Percentiles rank a stretch among this genome's conserved stretches.
Conservation (phyloP, 2,888 invertebrate genomes). For the Mythimna vitellina region DNA sequence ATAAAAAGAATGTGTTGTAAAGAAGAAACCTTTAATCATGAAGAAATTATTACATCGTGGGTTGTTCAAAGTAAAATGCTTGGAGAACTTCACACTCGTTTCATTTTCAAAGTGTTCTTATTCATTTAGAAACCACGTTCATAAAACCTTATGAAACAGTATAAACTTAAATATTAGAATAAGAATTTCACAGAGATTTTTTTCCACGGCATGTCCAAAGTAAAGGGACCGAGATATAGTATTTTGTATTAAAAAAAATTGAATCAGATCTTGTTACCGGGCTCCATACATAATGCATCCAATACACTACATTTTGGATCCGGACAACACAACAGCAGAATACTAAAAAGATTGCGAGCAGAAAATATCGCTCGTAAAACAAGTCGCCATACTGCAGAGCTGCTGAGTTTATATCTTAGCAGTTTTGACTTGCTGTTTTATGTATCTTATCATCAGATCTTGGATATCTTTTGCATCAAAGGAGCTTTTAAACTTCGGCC, state of each 20-base stretch:
- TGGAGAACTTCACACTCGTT: constrained; percentile 15
- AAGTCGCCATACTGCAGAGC: constrained; percentile 14
- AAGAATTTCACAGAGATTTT: constrained; percentile 16
- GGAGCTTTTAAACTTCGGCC: not conserved
- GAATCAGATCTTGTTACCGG: constrained; percentile 10
- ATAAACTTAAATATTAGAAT: constrained; percentile 19
- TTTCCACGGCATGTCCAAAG: not conserved
- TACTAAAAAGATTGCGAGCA: constrained; percentile 28
- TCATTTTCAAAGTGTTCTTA: constrained; percentile 9
- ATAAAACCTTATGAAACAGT: constrained; percentile 21
- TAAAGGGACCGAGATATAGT: not conserved
- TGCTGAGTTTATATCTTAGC: constrained; percentile 8
- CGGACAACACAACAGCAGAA: constrained; percentile 16
- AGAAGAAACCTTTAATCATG: constrained; percentile 8
- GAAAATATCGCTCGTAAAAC: constrained; percentile 41
- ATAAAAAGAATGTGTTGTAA: constrained; percentile 11
- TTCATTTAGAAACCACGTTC: constrained; percentile 16
- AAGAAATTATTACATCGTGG: constrained; percentile 10
- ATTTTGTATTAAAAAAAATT: constrained; percentile 12
- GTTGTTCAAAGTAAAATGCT: constrained; percentile 19
- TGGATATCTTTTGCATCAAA: constrained; percentile 18
- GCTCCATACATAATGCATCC: constrained; percentile 32
- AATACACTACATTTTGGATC: constrained; percentile 39
- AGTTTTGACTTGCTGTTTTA: constrained; percentile 3
- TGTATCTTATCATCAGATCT: constrained; percentile 7